Evolutionary conservation across 2,888 invertebrate species (phyloP), one percentile per base, ranked within the genome.

Genomic region (Eremobia ochroleuca): DNA sequence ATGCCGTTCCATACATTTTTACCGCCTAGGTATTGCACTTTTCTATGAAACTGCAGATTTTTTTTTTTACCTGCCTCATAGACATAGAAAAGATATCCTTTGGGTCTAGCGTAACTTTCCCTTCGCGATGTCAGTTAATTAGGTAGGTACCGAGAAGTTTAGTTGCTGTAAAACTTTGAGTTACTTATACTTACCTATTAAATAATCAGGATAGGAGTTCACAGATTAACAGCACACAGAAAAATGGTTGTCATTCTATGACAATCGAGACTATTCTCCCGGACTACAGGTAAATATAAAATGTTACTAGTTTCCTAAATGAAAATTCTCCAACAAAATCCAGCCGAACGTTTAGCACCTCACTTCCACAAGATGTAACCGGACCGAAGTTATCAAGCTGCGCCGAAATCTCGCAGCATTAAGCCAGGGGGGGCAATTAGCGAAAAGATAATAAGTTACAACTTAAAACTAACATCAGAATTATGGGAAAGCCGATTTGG

Each of bases 371-470:
- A 67, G 69, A 76, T 68, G 62, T 43, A 65, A 59, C 65, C 55
- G 79, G 73, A 79, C 82, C 61, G 62, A 86, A 87, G 79, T 91
- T 90, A 89, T 89, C 90, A 77, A 75, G 68, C 79, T 68, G 71
- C 73, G 73, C 82, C 85, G 74, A 82, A 88, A 90, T 88, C 86
- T 89, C 86, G 85, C 87, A 79, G 79, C 92, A 90, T 92, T 92
- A 92, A 91, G 90, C 92, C 92, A 89, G 91, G 89, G 91, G 91
- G 92, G 86, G 92, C 91, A 94, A 94, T 95, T 94, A 94, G 90
- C 88, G 87, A 87, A 70, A 86, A 87, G 85, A 87, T 88, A 94
- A 92, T 87, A 94, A 92, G 46, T 85, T 82, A 73, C 89, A 92
- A 93, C 89, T 94, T 93, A 92, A 86, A 87, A 89, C 87, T 90